These are phyloP conservation scores for Phyllopteryx taeniolatus DNA, from an alignment of 2,113 vertebrate genomes.

Conservation along the genomic window DNA sequence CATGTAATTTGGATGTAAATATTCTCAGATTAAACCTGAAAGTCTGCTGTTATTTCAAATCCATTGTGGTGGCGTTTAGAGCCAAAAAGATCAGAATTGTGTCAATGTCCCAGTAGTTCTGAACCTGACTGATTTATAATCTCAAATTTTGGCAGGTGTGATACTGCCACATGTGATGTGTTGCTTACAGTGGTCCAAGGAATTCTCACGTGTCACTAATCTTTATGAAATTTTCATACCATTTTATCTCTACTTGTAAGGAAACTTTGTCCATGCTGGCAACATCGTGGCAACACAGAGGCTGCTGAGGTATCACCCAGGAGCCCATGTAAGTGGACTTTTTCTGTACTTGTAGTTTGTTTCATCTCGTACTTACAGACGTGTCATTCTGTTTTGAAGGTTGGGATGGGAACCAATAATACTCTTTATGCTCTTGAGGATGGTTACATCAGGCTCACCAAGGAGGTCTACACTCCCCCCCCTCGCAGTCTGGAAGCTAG, in stretches of 20 bases:
- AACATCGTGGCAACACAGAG: slow-evolving; percentile 91
- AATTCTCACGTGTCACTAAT: not conserved
- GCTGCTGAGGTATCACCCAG: slow-evolving; percentile 88
- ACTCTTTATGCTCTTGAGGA: slow-evolving; percentile 89
- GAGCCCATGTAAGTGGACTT: slow-evolving; percentile 81
- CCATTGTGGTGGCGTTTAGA: too few species aligned
- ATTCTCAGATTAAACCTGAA: too few species aligned
- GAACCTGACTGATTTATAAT: too few species aligned
- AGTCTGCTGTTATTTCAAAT: too few species aligned
- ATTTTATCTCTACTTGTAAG: slow-evolving; percentile 55
- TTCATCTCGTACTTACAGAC: not conserved
- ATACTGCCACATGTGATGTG: too few species aligned
- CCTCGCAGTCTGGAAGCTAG: slow-evolving; percentile 73
- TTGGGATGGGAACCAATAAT: slow-evolving; percentile 88
- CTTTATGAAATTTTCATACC: not conserved
- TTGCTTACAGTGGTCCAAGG: not conserved
- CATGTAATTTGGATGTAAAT: too few species aligned
- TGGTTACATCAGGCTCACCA: slow-evolving; percentile 85
- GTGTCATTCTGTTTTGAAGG: slow-evolving; percentile 65
- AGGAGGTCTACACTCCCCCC: slow-evolving; percentile 85
- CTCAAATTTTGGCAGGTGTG: too few species aligned
- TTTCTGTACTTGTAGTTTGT: not conserved
- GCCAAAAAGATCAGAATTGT: too few species aligned
- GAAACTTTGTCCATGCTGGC: slow-evolving; percentile 85
- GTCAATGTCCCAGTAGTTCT: too few species aligned